Evolutionary conservation across 2,797 vertebrate genomes (phyloP).

Genomic region (Protosalanx chinensis): DNA sequence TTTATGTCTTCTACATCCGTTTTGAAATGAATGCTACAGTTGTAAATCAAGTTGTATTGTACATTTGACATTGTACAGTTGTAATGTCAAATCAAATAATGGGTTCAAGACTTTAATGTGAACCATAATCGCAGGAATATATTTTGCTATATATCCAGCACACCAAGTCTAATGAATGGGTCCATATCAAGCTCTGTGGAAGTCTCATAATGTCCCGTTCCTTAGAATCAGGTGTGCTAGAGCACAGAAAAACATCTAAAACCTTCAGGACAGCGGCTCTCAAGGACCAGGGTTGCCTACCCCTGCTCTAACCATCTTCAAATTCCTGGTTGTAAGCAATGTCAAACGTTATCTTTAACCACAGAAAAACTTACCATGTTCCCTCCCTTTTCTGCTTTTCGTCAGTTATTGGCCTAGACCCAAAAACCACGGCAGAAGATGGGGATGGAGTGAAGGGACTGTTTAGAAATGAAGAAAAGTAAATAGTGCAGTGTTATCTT

Average conservation of each 20-base stretch:
- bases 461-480: neutral
- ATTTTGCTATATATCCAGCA: too few relatives aligned
- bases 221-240: too few relatives aligned
- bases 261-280: too few relatives aligned
- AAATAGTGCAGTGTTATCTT: neutral
- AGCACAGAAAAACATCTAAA: too few relatives aligned
- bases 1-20: too few relatives aligned
- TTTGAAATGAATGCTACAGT: neutral
- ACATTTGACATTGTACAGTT: too few relatives aligned
- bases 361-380: slow-evolving; percentile 18
- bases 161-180: too few relatives aligned
- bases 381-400: slow-evolving; percentile 54
- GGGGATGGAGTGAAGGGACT: slow-evolving; percentile 7
- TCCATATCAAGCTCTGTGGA: too few relatives aligned
- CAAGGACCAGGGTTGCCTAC: too few relatives aligned
- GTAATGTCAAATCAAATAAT: neutral
- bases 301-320: slow-evolving; percentile 2
- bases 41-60: too few relatives aligned
- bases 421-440: slow-evolving; percentile 20
- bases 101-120: neutral
- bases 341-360: slow-evolving; percentile 43
- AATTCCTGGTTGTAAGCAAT: slow-evolving; percentile 26
- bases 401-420: slow-evolving; percentile 50
- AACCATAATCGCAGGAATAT: too few relatives aligned
- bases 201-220: too few relatives aligned